Evolutionary conservation across 2,888 invertebrate genomes (phyloP).

Genomic region (Thecophora atra): DNA sequence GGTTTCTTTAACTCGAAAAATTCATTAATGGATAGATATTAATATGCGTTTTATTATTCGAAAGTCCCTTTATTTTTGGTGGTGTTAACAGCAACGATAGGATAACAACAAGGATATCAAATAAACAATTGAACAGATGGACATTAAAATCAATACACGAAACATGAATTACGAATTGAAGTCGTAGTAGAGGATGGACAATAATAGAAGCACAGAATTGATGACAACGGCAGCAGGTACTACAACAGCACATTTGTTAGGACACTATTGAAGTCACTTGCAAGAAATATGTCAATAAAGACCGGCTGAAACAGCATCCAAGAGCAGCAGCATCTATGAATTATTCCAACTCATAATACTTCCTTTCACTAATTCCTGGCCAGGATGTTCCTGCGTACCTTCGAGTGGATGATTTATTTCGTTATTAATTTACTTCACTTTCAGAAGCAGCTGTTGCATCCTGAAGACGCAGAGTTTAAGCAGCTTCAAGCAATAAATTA

Average conservation of each 20-base stretch:
- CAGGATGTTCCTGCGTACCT: not conserved
- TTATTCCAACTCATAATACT: conserved; percentile 19
- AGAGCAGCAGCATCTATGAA: not conserved
- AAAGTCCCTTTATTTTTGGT: no score
- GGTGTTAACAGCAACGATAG: no score
- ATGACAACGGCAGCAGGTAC: not conserved
- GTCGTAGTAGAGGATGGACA: not conserved
- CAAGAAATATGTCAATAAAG: conserved; percentile 7
- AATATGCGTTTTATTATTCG: no score
- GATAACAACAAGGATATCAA: not conserved
- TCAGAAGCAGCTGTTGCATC: conserved; percentile 2
- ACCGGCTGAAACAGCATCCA: not conserved
- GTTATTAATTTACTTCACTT: not conserved
- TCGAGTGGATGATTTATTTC: conserved; percentile 10
- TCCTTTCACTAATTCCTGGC: conserved; percentile 9
- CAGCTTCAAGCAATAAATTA: not conserved
- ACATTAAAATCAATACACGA: conserved; percentile 11
- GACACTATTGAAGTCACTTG: conserved; percentile 1
- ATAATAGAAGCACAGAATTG: not conserved
- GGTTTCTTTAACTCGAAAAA: not conserved
- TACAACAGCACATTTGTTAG: conserved; percentile 12
- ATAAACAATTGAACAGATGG: not conserved
- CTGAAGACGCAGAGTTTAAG: not conserved
- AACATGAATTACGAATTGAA: not conserved
- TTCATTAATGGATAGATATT: no score